Base-by-base conservation (phyloP, 2,113 vertebrate genomes). In the Pteronura brasiliensis region DNA sequence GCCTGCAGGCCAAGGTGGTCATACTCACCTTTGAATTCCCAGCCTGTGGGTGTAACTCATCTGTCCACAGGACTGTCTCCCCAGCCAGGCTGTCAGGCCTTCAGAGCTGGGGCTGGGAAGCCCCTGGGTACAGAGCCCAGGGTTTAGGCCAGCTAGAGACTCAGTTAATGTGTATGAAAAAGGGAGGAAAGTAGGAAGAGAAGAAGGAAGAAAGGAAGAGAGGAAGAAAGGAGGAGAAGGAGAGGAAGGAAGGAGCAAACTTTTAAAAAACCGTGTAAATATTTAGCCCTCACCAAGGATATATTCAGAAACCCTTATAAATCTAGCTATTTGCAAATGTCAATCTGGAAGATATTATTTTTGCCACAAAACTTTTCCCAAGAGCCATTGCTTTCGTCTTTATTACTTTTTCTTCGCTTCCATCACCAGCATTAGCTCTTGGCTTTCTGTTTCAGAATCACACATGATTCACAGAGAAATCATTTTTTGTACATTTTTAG, bases 321-420 rank as follows among this genome's bases (percentile, higher is more conserved):
- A 92, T 71, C 15, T n/a, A 97, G 76, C 65, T 96, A 79, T 52
- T 82, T 86, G 57, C 57, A 91, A 87, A 71, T 55, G 27, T 89
- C 82, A 39, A 34, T 83, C 42, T 55, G 88, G 71, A 93, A 55
- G 83, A 6, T 18, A 47, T 87, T 79, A 34, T 57, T 88, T 95
- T 89, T 84, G 47, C 31, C 21, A 59, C 9, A 90, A 39, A 95
- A 63, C n/a, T 81, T 95, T 76, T 65, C 44, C 52, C 57, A 44
- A 80, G n/a, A 74, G 36, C 59, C 25, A 7, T 12, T 79, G 36
- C 17, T 74, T 92, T 69, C 80, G 25, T 39, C 59, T n/a, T 76
- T 42, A 72, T 65, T 72, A 63, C 20, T 71, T 59, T 82, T 61
- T 72, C 57, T 72, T 74, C 36, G 42, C 18, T 52, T 90, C 36